Percentiles rank a stretch among this genome's conserved stretches.
phyloP scores from a whole-genome alignment of 1,140 invertebrate species.

The Leptinotarsa undecemlineata region DNA sequence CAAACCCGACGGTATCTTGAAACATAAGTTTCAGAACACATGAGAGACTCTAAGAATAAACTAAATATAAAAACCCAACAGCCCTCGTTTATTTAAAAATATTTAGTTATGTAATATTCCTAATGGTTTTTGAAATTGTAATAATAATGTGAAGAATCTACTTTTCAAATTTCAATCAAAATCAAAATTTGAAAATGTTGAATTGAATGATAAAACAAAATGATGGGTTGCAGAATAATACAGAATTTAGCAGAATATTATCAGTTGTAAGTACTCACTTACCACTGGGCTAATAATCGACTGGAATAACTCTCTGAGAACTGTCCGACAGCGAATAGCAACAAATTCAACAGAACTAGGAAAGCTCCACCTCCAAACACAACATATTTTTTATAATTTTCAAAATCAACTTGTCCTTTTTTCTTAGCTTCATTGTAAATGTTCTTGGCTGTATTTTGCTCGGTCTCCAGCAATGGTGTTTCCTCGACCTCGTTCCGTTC shows the following conservation, averaged over 20 bases:
- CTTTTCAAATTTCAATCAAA: too few relatives aligned
- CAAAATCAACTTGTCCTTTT: conserved; percentile 21
- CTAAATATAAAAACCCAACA: too few relatives aligned
- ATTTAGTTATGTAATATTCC: too few relatives aligned
- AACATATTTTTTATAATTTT: conserved; percentile 30
- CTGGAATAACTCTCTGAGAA: conserved; percentile 29
- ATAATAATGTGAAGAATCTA: too few relatives aligned
- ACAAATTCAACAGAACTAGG: conserved; percentile 19
- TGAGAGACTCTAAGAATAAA: too few relatives aligned
- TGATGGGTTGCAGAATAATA: too few relatives aligned
- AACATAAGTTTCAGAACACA: too few relatives aligned
- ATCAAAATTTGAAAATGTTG: too few relatives aligned
- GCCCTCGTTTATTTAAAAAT: too few relatives aligned
- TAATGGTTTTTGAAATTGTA: too few relatives aligned
- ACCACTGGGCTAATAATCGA: conserved; percentile 34
- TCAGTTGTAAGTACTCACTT: conserved; percentile 23
- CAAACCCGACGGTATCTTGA: too few relatives aligned
- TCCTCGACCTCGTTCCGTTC: background rate
- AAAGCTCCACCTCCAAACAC: conserved; percentile 33
- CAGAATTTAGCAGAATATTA: background rate
- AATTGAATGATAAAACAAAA: too few relatives aligned
- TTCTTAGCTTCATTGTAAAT: conserved; percentile 34
- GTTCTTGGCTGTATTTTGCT: conserved; percentile 4
- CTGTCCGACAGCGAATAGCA: conserved; percentile 26
- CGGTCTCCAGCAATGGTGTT: conserved; percentile 12